Conservation (phyloP, 2,113 vertebrate species). For the Zosterops borbonicus region DNA sequence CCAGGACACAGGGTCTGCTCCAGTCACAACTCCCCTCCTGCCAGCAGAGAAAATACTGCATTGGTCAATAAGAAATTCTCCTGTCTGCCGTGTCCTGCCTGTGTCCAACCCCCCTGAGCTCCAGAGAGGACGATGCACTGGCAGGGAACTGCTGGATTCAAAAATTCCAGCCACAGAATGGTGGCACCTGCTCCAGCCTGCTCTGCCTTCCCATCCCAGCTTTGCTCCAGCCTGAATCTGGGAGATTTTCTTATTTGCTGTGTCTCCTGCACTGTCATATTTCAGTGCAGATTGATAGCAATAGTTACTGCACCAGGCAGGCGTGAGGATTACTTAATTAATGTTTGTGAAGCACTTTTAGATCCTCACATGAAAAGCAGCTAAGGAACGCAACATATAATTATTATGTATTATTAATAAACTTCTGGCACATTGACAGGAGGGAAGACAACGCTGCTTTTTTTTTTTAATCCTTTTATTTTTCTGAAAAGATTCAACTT, state of each 20-base stretch:
- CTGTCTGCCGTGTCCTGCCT: neutral
- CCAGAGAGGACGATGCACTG: neutral
- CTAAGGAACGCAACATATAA: neutral
- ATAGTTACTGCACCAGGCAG: constrained; percentile 26
- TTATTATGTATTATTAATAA: constrained; percentile 66
- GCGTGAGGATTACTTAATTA: constrained; percentile 43
- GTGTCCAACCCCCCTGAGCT: neutral
- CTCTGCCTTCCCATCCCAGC: neutral
- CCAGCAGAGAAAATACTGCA: neutral
- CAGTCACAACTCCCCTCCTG: neutral
- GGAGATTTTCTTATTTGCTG: neutral
- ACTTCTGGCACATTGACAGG: constrained; percentile 28
- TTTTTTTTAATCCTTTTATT: neutral
- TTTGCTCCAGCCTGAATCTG: neutral
- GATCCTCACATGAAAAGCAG: constrained; percentile 52
- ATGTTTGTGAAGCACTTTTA: constrained; percentile 33
- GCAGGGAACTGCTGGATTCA: neutral
- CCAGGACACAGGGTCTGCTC: neutral
- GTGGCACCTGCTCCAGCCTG: neutral
- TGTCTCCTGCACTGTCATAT: constrained; percentile 8
- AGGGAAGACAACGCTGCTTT: neutral
- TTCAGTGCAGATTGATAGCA: constrained; percentile 25
- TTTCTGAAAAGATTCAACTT: neutral
- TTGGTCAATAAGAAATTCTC: neutral
- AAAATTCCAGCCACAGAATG: neutral